Conservation (phyloP, 2,113 vertebrate species). For the Scartelaos histophorus region DNA sequence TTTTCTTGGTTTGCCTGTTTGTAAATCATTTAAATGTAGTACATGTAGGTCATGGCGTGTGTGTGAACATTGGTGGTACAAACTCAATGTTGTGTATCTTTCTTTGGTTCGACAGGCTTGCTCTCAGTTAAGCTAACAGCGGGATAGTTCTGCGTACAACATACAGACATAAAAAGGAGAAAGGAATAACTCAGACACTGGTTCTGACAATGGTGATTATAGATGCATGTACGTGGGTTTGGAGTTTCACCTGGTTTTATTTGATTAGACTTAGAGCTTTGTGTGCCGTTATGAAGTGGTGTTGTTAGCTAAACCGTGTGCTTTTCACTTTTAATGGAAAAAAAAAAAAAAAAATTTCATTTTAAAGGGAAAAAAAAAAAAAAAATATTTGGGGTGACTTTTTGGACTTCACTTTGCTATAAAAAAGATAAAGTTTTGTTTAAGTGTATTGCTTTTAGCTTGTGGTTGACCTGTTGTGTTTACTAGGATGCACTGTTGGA, state of each 20-base stretch:
- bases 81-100: conserved; percentile 97
- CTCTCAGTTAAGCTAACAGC: conserved; percentile 98
- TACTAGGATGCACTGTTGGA: conserved; percentile 75
- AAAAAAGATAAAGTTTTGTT: conserved; percentile 82
- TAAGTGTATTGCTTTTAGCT: conserved; percentile 74
- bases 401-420: conserved; percentile 88
- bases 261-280: conserved; percentile 92
- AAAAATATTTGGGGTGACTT: conserved; percentile 81
- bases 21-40: conserved; percentile 11
- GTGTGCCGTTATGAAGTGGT: conserved; percentile 99
- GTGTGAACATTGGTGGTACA: conserved; percentile 69
- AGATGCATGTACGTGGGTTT: conserved; percentile 96
- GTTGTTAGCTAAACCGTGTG: conserved; percentile 99
- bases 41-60: conserved; percentile 19
- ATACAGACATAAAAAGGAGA: conserved; percentile 82
- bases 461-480: conserved; percentile 72
- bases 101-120: conserved; percentile 99
- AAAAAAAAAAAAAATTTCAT: conserved; percentile 75
- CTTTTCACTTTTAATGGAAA: conserved; percentile 85
- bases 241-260: conserved; percentile 79
- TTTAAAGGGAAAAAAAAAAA: conserved; percentile 77
- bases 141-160: conserved; percentile 93
- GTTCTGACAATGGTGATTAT: conserved; percentile 99
- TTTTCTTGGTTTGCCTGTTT: conserved; percentile 44
- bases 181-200: conserved; percentile 93